Percentiles rank a stretch among this genome's conserved stretches.
These are phyloP conservation scores for Drosophila diplacantha DNA, from an alignment of 2,888 invertebrate species.

Conservation along the genomic window DNA sequence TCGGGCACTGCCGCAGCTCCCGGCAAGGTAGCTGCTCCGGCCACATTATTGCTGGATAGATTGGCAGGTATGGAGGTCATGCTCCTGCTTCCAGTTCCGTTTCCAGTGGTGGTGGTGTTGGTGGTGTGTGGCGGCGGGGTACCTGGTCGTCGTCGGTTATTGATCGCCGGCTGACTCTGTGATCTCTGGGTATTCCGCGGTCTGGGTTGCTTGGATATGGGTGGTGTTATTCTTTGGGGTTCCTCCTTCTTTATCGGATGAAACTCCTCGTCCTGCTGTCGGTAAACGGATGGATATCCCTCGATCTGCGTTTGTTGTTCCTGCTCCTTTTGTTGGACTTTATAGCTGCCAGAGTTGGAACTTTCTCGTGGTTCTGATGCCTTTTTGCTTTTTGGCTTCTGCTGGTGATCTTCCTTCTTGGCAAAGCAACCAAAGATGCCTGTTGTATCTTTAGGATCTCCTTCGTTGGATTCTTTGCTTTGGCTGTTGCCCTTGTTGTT, in stretches of 20 bases:
- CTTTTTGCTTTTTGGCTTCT: constrained; percentile 7
- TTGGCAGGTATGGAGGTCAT: constrained; percentile 64
- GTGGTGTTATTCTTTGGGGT: constrained; percentile 11
- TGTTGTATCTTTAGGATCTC: constrained; percentile 31
- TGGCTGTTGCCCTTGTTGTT: constrained; percentile 31
- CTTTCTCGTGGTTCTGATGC: constrained; percentile 23
- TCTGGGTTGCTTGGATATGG: constrained; percentile 46
- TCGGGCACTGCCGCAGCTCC: constrained; percentile 72
- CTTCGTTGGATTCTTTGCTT: constrained; percentile 26
- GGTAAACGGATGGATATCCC: constrained; percentile 35
- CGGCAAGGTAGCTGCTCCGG: constrained; percentile 38
- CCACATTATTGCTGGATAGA: constrained; percentile 68
- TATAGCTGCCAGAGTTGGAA: constrained; percentile 55
- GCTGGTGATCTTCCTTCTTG: constrained; percentile 32
- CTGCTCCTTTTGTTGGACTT: constrained; percentile 60
- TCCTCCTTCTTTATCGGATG: constrained; percentile 12
- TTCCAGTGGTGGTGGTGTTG: constrained; percentile 32
- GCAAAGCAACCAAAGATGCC: constrained; percentile 53
- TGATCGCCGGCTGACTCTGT: constrained; percentile 53
- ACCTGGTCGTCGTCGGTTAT: constrained; percentile 39
- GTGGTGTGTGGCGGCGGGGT: constrained; percentile 60
- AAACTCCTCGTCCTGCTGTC: constrained; percentile 55
- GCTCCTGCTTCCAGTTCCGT: constrained; percentile 44
- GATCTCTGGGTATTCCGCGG: constrained; percentile 44
- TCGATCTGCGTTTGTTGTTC: constrained; percentile 28